Evolutionary conservation across 2,888 invertebrate genomes (phyloP).

Genomic region (Orthosia gothica): DNA sequence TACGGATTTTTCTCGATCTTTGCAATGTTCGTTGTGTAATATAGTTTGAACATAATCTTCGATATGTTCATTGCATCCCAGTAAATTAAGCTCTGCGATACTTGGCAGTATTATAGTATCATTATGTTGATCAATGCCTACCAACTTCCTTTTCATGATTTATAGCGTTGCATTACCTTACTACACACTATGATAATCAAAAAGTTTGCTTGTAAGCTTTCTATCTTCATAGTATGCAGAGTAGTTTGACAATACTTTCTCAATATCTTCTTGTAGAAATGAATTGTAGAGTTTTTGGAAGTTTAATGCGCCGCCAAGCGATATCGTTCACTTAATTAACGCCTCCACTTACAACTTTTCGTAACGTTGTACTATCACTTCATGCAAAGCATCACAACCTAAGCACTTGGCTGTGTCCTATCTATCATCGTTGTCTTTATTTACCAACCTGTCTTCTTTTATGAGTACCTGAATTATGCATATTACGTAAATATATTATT

Average conservation of each 20-base stretch:
- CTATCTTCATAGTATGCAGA: too few relatives aligned
- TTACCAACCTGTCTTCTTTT: neutral
- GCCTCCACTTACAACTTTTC: neutral
- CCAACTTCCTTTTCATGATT: too few relatives aligned
- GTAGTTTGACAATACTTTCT: neutral
- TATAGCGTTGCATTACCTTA: too few relatives aligned
- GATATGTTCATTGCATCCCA: too few relatives aligned
- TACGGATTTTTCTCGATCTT: neutral
- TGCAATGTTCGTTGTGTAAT: neutral
- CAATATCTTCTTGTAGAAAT: neutral
- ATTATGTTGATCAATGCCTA: too few relatives aligned
- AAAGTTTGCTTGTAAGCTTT: too few relatives aligned
- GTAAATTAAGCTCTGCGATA: too few relatives aligned
- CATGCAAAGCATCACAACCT: too few relatives aligned
- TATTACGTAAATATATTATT: neutral
- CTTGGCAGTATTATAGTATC: too few relatives aligned
- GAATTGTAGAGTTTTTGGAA: too few relatives aligned
- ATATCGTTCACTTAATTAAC: neutral
- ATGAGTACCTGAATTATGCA: neutral
- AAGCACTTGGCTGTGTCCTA: neutral
- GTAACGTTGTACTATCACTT: neutral
- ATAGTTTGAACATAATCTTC: neutral
- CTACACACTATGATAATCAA: too few relatives aligned
- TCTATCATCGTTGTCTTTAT: neutral
- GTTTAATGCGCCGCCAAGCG: neutral